phyloP scores from a whole-genome alignment of 2,888 invertebrate genomes.

The Argyresthia albistria region DNA sequence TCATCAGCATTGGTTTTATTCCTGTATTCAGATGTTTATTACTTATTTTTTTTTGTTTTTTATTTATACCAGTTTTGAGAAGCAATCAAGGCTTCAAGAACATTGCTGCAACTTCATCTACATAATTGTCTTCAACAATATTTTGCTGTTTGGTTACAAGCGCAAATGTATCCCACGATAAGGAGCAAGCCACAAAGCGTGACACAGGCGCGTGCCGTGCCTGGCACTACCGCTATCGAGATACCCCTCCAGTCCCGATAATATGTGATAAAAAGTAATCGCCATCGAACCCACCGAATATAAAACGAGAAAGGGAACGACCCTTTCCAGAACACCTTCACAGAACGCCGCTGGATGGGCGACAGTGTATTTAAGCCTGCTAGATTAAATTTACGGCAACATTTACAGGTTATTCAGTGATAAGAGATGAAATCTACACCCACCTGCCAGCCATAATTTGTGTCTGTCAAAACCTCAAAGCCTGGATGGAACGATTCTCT shows the following conservation, averaged over 20 bases:
- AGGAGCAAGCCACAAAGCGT: slow-evolving; percentile 2
- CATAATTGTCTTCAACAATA: too few relatives aligned
- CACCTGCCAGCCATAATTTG: slow-evolving; percentile 60
- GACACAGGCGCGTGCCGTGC: slow-evolving; percentile 36
- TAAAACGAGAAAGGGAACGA: slow-evolving; percentile 24
- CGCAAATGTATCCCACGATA: slow-evolving; percentile 1
- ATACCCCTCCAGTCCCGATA: slow-evolving; percentile 32
- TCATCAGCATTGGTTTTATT: too few relatives aligned
- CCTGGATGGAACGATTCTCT: slow-evolving; percentile 13
- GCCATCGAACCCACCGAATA: slow-evolving; percentile 21
- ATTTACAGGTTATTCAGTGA: slow-evolving; percentile 4
- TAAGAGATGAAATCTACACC: slow-evolving; percentile 21
- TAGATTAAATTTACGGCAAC: slow-evolving; percentile 4
- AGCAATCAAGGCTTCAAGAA: too few relatives aligned
- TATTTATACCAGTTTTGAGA: too few relatives aligned
- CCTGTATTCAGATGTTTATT: too few relatives aligned
- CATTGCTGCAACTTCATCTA: too few relatives aligned
- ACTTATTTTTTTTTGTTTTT: too few relatives aligned
- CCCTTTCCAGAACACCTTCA: slow-evolving; percentile 4
- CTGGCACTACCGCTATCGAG: slow-evolving; percentile 37
- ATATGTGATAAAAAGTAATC: slow-evolving; percentile 48
- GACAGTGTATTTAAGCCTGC: slow-evolving; percentile 7
- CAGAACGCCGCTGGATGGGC: slow-evolving; percentile 9
- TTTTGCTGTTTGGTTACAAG: background rate
- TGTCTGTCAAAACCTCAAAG: slow-evolving; percentile 52